Conservation (phyloP, 2,797 vertebrate species). For the Decapterus maruadsi region DNA sequence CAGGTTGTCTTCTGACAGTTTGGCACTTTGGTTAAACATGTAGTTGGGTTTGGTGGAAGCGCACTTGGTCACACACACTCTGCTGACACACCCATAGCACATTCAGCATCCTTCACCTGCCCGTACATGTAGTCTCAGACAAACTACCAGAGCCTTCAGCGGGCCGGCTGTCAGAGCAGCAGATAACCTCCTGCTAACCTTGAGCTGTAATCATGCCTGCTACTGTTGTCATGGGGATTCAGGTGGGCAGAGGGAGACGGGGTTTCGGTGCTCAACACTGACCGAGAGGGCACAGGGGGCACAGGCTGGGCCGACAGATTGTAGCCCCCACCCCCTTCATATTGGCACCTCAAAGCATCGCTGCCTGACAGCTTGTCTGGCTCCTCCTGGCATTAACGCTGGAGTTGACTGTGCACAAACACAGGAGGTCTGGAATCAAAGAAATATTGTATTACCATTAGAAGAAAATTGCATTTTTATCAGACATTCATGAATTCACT, state of each 20-base stretch:
- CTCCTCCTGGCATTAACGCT: slow-evolving; percentile 44
- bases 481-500: slow-evolving; percentile 37
- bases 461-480: slow-evolving; percentile 25
- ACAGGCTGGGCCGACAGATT: slow-evolving; percentile 78
- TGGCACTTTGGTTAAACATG: background rate
- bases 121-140: slow-evolving; percentile 30
- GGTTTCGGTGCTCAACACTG: slow-evolving; percentile 44
- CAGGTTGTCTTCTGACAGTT: background rate
- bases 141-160: slow-evolving; percentile 28
- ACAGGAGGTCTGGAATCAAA: slow-evolving; percentile 28
- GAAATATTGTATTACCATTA: slow-evolving; percentile 14
- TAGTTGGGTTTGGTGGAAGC: slow-evolving; percentile 4
- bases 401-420: slow-evolving; percentile 24
- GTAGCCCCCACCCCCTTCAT: slow-evolving; percentile 51
- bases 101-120: slow-evolving; percentile 21
- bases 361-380: slow-evolving; percentile 69
- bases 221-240: slow-evolving; percentile 70
- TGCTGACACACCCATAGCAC: slow-evolving; percentile 24
- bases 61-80: background rate
- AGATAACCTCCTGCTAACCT: slow-evolving; percentile 82
- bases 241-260: slow-evolving; percentile 58
- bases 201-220: slow-evolving; percentile 75
- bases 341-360: slow-evolving; percentile 62
- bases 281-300: slow-evolving; percentile 59
- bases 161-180: slow-evolving; percentile 68